Base-by-base conservation (phyloP, 2,888 invertebrate genomes). In the Agelastica alni region DNA sequence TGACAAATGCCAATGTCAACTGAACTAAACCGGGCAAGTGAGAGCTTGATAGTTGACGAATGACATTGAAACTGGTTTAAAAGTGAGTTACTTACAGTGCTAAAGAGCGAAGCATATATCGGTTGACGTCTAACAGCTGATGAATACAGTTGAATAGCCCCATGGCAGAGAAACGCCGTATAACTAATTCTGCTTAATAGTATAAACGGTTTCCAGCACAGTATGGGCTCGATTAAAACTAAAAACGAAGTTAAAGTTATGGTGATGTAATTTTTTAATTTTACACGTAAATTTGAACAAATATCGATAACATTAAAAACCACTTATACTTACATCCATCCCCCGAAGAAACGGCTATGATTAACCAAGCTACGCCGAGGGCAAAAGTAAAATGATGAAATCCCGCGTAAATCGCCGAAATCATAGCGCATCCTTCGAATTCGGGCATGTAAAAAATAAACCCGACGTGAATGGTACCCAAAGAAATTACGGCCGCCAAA, bases 401-500 rank as follows among this genome's bases (percentile, higher is more conserved):
- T 2, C 69, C 65, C 5, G 68, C 68, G 51, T 72, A 74, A 2
- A 70, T 36, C 0, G 71, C 70, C 1, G 68, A 62, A 14, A 66
- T 54, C 0, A 70, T 14, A 0, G 65, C 58, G 43, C 63, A 59
- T 18, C 66, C 67, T 5, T 58, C 47, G 36, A 63, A 56, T 5
- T 61, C 62, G 0, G 70, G 70, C n/a, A 67, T 43, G 51, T 73
- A 74, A 51, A 74, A 73, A 14, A 70, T 62, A 57, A 67, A 70
- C 2, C 67, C 69, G 3, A 66, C 61, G 46, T 69, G 69, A 7
- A 71, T 45, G 1, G 68, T 66, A 3, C 39, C 51, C 30, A 59
- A 41, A 12, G 57, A 51, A 6, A 62, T 41, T 10, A 64, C 53
- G n/a, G 63, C 14, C 34, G 63, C 55, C 4, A 64, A 17, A 9